Conservation (phyloP, 2,113 vertebrate species). For the Caretta caretta region DNA sequence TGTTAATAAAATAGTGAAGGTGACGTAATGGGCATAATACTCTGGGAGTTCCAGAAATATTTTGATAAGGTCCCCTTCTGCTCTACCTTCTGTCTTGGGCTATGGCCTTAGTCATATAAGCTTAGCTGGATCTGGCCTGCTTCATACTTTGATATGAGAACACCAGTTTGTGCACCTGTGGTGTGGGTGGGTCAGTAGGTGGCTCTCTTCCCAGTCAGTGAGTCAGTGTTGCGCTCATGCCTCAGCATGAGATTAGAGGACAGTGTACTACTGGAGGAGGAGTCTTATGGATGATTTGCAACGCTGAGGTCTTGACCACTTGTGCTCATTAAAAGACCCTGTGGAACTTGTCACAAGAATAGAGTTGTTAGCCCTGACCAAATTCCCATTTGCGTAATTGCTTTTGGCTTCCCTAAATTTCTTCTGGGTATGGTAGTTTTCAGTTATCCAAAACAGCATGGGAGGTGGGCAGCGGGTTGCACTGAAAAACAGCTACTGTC, state of each 20-base stretch:
- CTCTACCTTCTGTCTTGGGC: neutral
- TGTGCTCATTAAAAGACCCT: neutral
- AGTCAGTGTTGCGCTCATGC: neutral
- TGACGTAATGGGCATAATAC: neutral
- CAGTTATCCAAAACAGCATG: neutral
- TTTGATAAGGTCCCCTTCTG: neutral
- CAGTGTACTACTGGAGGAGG: accelerated
- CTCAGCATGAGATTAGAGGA: neutral
- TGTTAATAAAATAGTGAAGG: neutral
- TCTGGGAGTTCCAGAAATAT: neutral
- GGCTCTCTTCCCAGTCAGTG: accelerated
- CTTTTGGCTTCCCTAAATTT: neutral
- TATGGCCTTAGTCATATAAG: neutral
- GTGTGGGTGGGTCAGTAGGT: accelerated
- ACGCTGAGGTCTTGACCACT: neutral
- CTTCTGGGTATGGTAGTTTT: accelerated
- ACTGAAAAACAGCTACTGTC: neutral
- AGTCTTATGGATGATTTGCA: neutral
- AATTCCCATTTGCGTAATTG: neutral
- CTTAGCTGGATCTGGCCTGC: accelerated
- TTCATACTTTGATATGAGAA: neutral
- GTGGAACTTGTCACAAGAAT: accelerated
- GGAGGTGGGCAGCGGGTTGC: neutral
- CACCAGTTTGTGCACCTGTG: neutral
- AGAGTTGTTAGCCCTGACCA: neutral